Conservation (phyloP, 2,113 vertebrate genomes). For the Notothenia coriiceps region DNA sequence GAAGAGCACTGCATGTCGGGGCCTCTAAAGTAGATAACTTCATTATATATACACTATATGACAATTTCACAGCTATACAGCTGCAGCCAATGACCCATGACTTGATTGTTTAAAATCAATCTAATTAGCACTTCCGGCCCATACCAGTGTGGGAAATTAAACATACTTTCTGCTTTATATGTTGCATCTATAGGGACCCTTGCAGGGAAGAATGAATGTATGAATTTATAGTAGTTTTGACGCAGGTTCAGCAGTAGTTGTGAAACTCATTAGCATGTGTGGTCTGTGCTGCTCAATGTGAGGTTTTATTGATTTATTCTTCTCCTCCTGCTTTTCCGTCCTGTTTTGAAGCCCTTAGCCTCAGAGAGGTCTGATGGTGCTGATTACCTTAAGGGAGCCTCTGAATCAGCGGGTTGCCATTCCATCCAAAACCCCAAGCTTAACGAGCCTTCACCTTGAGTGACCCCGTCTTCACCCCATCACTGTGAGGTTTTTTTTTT, state of each 20-base stretch:
- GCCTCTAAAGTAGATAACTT: background rate
- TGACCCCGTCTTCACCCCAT: conserved; percentile 60
- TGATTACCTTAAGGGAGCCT: conserved; percentile 54
- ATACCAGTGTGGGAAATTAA: conserved; percentile 19
- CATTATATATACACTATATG: background rate
- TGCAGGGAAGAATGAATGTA: background rate
- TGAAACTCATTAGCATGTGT: conserved; percentile 50
- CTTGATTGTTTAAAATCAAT: conserved; percentile 34
- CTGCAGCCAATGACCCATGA: conserved; percentile 1
- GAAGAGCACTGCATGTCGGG: background rate
- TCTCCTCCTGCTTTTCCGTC: background rate
- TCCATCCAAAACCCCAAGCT: conserved; percentile 38
- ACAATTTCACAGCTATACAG: too few relatives aligned
- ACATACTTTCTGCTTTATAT: conserved; percentile 6
- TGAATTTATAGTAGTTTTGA: conserved; percentile 17
- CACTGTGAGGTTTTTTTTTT: conserved; percentile 39
- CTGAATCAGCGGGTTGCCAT: conserved; percentile 53
- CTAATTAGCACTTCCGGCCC: conserved; percentile 39
- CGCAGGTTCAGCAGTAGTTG: conserved; percentile 14
- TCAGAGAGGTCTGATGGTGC: conserved; percentile 29
- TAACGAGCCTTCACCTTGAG: conserved; percentile 69
- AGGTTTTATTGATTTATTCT: conserved; percentile 44
- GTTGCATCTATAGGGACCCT: background rate
- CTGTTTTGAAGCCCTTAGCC: conserved; percentile 37
- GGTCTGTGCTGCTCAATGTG: conserved; percentile 27